phyloP scores from a whole-genome alignment of 2,797 vertebrate genomes.

The Tiaroga cobitis region DNA sequence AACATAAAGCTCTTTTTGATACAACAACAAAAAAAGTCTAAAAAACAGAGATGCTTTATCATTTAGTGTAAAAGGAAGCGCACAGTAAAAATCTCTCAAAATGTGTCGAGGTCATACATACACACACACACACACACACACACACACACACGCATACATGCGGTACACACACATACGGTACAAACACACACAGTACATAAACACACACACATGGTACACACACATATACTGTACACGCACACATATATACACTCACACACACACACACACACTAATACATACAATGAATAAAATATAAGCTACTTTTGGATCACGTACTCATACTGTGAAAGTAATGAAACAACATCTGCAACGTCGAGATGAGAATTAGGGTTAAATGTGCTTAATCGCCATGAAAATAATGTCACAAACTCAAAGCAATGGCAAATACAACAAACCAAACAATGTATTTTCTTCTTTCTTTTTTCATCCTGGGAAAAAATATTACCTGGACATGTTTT shows the following conservation, averaged over 20 bases:
- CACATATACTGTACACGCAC: too few relatives aligned
- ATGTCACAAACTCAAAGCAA: neutral
- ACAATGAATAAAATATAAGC: neutral
- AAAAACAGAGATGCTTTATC: neutral
- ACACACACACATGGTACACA: too few relatives aligned
- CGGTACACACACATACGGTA: too few relatives aligned
- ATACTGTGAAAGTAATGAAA: neutral
- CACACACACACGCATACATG: too few relatives aligned
- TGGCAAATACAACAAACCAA: neutral
- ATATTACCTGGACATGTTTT: neutral
- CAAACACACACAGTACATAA: too few relatives aligned
- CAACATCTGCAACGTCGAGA: neutral
- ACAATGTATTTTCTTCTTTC: fast-evolving
- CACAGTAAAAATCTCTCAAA: neutral
- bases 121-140: neutral
- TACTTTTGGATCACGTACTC: neutral
- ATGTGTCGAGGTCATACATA: neutral
- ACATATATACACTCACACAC: too few relatives aligned
- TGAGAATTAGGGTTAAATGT: too few relatives aligned
- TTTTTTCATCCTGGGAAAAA: neutral
- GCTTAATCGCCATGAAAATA: neutral
- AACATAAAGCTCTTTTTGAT: neutral
- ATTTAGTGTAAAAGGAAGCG: neutral
- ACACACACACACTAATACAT: too few relatives aligned
- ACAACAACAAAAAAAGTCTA: too few relatives aligned